Evolutionary conservation across 2,113 vertebrate species (phyloP).

Genomic region (Urocitellus parryii): DNA sequence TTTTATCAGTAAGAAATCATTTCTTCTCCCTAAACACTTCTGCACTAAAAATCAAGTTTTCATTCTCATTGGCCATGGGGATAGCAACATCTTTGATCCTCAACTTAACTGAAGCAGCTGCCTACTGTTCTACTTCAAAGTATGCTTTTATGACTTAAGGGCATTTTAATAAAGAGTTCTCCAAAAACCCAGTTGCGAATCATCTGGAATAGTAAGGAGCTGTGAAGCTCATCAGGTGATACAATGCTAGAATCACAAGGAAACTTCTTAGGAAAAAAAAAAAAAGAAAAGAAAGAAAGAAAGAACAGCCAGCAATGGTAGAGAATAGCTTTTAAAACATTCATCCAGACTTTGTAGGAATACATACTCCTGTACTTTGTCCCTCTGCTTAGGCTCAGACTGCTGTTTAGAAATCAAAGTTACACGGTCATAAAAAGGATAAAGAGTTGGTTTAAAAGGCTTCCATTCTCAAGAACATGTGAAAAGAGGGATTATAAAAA

Average conservation of each 20-base stretch:
- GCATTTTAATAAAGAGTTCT: constrained; percentile 79
- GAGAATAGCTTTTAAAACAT: constrained; percentile 43
- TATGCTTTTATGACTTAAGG: constrained; percentile 68
- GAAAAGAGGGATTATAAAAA: constrained; percentile 48
- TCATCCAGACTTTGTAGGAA: not conserved
- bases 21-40: constrained; percentile 65
- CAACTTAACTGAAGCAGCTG: constrained; percentile 69
- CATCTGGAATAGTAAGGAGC: not conserved
- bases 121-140: constrained; percentile 81
- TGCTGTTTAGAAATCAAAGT: constrained; percentile 12
- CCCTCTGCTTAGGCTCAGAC: not conserved
- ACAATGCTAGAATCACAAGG: not conserved
- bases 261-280: not conserved
- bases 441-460: not conserved
- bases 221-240: constrained; percentile 37
- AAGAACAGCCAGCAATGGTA: not conserved
- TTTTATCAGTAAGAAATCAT: constrained; percentile 68
- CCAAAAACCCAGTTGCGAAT: constrained; percentile 60
- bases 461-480: constrained; percentile 30
- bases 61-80: constrained; percentile 58
- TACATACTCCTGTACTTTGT: not conserved
- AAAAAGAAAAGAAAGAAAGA: too few species aligned
- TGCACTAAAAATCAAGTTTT: constrained; percentile 68
- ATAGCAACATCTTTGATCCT: constrained; percentile 77
- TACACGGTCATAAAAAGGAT: not conserved